Evolutionary conservation across 2,888 invertebrate species (phyloP).

Genomic region (Latrodectus elegans): DNA sequence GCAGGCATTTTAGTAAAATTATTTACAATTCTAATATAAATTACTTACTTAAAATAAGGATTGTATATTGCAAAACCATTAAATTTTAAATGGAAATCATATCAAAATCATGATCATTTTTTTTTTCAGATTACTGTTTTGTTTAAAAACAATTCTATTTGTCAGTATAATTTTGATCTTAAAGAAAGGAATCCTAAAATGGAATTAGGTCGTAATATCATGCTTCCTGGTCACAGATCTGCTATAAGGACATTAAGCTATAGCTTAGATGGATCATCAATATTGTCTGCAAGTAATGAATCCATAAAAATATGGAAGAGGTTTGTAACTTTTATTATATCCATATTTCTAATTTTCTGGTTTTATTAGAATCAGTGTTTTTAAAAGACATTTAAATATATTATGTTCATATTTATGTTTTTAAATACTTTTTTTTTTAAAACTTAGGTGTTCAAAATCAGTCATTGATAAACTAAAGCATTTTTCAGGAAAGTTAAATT

Average conservation of each 20-base stretch:
- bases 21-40: no score
- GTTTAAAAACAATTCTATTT: conserved; percentile 84
- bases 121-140: conserved; percentile 73
- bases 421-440: no score
- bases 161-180: conserved; percentile 80
- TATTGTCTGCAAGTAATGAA: conserved; percentile 90
- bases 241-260: conserved; percentile 91
- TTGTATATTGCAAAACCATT: neutral
- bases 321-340: conserved; percentile 74
- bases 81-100: neutral
- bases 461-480: no score
- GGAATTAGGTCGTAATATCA: conserved; percentile 78
- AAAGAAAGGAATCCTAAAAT: conserved; percentile 77
- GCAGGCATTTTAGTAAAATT: neutral
- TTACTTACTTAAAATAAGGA: neutral
- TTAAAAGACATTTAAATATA: no score
- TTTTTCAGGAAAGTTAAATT: no score
- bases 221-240: conserved; percentile 88
- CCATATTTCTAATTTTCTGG: neutral
- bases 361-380: no score
- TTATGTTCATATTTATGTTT: no score
- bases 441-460: no score
- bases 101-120: conserved; percentile 74
- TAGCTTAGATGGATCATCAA: conserved; percentile 85
- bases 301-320: conserved; percentile 96